Evolutionary conservation across 23 tunicate species (phyloP), one percentile per base, ranked within the genome.

Genomic region (Trididemnum miniatum): DNA sequence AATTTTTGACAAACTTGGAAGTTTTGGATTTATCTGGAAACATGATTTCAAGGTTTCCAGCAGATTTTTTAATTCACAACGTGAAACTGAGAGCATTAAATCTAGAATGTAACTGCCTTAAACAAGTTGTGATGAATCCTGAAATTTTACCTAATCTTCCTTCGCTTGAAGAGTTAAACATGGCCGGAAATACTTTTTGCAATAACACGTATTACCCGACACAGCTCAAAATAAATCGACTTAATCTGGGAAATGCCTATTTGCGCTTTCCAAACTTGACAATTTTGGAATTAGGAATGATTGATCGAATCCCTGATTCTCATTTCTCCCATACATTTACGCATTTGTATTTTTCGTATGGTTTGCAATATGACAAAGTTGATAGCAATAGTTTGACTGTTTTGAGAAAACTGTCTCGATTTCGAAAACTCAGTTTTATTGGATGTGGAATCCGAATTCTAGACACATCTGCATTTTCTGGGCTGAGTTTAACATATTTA

Each of bases 11-110:
- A n/a, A 26, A 62, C 4, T 25, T 62, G 26, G 26, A 15, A 12
- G 29, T 62, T 25, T 62, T 62, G 29, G 67, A 62, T n/a, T n/a
- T 62, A 4, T 62, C 67, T 20, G 67, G 67, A n/a, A 62, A 62
- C 22, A 62, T 62, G 67, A 62, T 62, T 12, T 12, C 67, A 20
- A n/a, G 67, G 5, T 15, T 62, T 12, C 67, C 67, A 5, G 22
- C 4, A 5, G 29, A n/a, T 4, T 62, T 62, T 62, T 26, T 62
- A 12, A 12, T 26, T 25, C 5, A 15, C 20, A 62, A 62, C 29
- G 15, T 25, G 22, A 62, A 62, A 25, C 26, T 62, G 4, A n/a
- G 4, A 12, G 27, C 29, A 4, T n/a, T 62, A 62, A 62, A 62
- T 62, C 26, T 62, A 26, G 67, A n/a, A 25, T n/a, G 15, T 12